phyloP scores from a whole-genome alignment of 2,113 vertebrate species.

The Leptosomus discolor region DNA sequence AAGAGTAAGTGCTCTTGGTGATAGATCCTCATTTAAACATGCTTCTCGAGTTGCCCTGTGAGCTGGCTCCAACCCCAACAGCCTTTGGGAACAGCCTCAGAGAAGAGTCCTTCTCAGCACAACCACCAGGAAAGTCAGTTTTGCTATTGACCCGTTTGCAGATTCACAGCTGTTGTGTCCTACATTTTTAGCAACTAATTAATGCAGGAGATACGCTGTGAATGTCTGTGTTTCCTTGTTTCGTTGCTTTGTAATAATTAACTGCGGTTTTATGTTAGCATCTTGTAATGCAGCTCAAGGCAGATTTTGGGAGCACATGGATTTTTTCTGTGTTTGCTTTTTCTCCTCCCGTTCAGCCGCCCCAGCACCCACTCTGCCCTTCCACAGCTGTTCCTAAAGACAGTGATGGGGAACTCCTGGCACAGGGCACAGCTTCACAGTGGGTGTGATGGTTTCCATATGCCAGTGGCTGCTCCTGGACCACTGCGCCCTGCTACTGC shows the following conservation, averaged over 20 bases:
- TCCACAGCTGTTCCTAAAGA: background rate
- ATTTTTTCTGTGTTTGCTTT: background rate
- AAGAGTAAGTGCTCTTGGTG: background rate
- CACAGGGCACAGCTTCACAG: background rate
- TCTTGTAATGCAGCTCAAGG: background rate
- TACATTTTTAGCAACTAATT: slow-evolving; percentile 13
- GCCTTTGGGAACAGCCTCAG: background rate
- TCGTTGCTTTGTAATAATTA: background rate
- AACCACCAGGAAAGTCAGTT: background rate
- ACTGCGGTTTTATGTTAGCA: background rate
- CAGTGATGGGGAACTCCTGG: accelerated
- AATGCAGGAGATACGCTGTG: background rate
- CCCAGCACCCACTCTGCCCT: background rate
- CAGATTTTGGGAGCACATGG: background rate
- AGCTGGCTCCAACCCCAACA: background rate
- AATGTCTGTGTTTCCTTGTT: background rate
- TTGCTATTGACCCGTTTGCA: background rate
- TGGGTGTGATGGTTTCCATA: background rate
- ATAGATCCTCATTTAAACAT: background rate
- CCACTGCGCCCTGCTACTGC: background rate
- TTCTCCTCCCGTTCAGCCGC: background rate
- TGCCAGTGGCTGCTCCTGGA: accelerated
- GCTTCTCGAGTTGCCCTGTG: background rate
- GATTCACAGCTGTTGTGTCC: background rate
- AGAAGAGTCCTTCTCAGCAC: background rate